Percentiles rank a stretch among this genome's conserved stretches.
Evolutionary conservation across 2,797 vertebrate genomes (phyloP).

Genomic region (Danio albolineatus): DNA sequence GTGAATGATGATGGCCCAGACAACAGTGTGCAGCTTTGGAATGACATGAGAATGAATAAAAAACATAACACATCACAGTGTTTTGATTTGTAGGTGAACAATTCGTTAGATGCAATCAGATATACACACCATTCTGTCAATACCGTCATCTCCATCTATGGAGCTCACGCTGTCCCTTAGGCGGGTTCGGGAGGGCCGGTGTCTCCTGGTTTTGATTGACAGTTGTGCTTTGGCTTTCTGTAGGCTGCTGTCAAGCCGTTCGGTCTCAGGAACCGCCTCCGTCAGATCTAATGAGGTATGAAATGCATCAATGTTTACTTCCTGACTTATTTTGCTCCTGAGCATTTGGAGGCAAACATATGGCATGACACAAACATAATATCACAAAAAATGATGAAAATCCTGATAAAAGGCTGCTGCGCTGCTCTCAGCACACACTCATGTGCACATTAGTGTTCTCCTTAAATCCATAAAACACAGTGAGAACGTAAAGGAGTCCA

Average conservation of each 20-base stretch:
- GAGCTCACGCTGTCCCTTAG: slow-evolving; percentile 58
- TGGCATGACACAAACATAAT: neutral
- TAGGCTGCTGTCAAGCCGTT: slow-evolving; percentile 83
- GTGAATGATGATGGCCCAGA: neutral
- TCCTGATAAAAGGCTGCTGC: slow-evolving; percentile 2
- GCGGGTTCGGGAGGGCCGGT: slow-evolving; percentile 79
- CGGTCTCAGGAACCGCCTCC: slow-evolving; percentile 83
- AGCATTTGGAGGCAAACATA: neutral
- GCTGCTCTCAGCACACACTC: neutral
- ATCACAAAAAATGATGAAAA: slow-evolving; percentile 15
- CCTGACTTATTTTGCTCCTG: neutral
- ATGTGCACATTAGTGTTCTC: slow-evolving; percentile 11
- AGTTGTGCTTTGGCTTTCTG: slow-evolving; percentile 84
- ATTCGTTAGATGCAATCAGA: neutral
- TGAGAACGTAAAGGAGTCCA: slow-evolving; percentile 45
- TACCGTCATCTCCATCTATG: slow-evolving; percentile 61
- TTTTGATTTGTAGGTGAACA: no score
- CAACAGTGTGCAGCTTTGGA: neutral
- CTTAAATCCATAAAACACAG: slow-evolving; percentile 49
- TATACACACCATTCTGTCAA: slow-evolving; percentile 50
- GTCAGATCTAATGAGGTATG: slow-evolving; percentile 74
- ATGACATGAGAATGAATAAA: neutral
- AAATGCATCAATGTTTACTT: slow-evolving; percentile 3
- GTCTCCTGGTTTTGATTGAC: slow-evolving; percentile 78
- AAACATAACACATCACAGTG: neutral